Conservation (phyloP, 2,888 invertebrate species). For the Erebia ligea region DNA sequence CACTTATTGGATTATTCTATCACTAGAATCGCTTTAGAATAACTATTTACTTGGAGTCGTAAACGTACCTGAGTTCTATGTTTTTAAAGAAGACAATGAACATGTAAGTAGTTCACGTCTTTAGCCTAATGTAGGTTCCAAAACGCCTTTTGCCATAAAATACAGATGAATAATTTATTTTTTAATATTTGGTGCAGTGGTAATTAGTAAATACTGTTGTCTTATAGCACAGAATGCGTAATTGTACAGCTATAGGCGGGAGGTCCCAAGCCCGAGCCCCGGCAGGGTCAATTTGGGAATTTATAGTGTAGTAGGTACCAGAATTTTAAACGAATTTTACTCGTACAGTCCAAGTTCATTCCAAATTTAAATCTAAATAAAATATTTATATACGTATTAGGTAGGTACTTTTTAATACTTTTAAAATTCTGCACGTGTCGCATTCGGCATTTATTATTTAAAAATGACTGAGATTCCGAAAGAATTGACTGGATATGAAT, state of each 20-base stretch:
- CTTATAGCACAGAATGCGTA: too few relatives aligned
- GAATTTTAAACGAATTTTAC: not conserved
- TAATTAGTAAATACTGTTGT: not conserved
- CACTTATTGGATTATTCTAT: conserved; percentile 29
- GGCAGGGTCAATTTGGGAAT: not conserved
- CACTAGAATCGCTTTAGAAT: conserved; percentile 2
- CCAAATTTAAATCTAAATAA: not conserved
- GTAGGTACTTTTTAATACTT: not conserved
- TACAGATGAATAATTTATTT: too few relatives aligned
- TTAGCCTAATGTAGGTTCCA: too few relatives aligned
- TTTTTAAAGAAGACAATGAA: not conserved
- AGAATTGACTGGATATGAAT: conserved; percentile 29
- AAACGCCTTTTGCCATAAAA: too few relatives aligned
- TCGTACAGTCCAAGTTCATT: not conserved
- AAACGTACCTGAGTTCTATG: not conserved
- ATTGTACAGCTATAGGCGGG: too few relatives aligned
- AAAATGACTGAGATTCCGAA: conserved; percentile 27
- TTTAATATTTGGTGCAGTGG: not conserved
- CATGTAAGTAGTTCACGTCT: not conserved
- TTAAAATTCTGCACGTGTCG: conserved; percentile 16
- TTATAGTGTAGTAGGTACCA: not conserved
- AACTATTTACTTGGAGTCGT: not conserved
- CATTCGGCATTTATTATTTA: conserved; percentile 24
- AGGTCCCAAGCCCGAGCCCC: not conserved
- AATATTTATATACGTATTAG: not conserved